Percentiles rank a stretch among this genome's conserved stretches.
Conservation (phyloP, 2,113 vertebrate species). For the Tylochromis polylepis region DNA sequence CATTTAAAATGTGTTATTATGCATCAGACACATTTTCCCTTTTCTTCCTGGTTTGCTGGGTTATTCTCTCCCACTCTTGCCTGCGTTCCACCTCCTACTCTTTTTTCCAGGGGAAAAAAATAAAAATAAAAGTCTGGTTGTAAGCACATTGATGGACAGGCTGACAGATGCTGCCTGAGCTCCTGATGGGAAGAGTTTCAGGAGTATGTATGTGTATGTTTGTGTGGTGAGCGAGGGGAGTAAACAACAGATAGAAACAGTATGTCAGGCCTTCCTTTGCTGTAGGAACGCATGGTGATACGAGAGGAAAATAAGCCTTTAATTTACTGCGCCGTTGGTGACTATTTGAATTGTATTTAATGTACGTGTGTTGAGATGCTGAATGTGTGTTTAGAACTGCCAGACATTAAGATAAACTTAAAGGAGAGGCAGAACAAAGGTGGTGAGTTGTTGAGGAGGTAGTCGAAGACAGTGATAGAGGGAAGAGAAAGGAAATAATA, state of each 20-base stretch:
- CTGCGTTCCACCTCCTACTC: not conserved
- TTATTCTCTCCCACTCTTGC: not conserved
- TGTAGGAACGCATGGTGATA: slow-evolving; percentile 3
- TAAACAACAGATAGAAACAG: slow-evolving; percentile 45
- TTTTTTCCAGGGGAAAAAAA: not conserved
- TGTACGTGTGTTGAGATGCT: not conserved
- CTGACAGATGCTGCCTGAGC: slow-evolving; percentile 48
- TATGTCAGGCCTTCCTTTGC: slow-evolving; percentile 18
- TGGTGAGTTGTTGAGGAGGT: not conserved
- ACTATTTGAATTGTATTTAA: not conserved
- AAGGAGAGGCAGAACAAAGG: not conserved
- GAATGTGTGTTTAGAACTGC: not conserved
- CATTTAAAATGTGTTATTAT: not conserved
- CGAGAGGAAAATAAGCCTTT: slow-evolving; percentile 4
- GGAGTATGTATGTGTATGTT: not conserved
- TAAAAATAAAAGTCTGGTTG: not conserved
- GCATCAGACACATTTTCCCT: not conserved
- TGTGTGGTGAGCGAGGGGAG: not conserved
- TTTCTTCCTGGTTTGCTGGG: not conserved
- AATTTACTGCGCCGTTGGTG: not conserved
- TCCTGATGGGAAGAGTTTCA: slow-evolving; percentile 32
- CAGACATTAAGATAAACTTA: not conserved
- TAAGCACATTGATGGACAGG: slow-evolving; percentile 36
- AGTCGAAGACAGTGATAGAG: not conserved
- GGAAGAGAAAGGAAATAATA: not conserved